Evolutionary conservation across 2,888 invertebrate genomes (phyloP).

Genomic region (Cosmopolites sordidus): DNA sequence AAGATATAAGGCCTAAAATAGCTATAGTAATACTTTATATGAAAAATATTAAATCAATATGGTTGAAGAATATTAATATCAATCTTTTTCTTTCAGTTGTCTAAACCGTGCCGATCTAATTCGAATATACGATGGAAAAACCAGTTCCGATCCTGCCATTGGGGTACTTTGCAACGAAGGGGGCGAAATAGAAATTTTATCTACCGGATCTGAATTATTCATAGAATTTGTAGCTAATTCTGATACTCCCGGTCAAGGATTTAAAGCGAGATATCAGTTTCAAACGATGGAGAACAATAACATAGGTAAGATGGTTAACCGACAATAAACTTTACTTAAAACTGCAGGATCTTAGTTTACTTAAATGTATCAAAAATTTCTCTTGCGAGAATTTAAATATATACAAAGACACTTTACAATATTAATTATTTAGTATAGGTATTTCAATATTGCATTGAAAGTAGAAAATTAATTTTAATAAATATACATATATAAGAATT

Average conservation of each 20-base stretch:
- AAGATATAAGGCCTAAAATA: too few species aligned
- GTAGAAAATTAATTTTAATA: too few species aligned
- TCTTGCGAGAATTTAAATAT: too few species aligned
- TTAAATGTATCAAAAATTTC: too few species aligned
- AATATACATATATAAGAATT: too few species aligned
- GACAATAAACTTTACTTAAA: too few species aligned
- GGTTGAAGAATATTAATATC: background rate
- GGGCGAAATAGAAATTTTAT: conserved; percentile 72
- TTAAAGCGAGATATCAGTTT: conserved; percentile 71
- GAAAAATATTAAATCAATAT: too few species aligned
- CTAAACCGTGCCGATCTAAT: conserved; percentile 78
- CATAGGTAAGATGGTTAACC: conserved; percentile 36
- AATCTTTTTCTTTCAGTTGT: conserved; percentile 59
- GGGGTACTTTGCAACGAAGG: conserved; percentile 79
- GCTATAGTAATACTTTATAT: too few species aligned
- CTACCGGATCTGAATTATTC: conserved; percentile 76
- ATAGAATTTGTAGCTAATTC: conserved; percentile 84
- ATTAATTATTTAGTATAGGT: too few species aligned
- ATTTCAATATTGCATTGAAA: too few species aligned
- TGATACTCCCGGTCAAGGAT: conserved; percentile 72
- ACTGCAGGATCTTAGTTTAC: too few species aligned
- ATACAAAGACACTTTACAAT: too few species aligned
- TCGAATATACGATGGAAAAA: conserved; percentile 79
- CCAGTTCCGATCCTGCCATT: conserved; percentile 68
- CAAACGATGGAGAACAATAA: conserved; percentile 55